Evolutionary conservation across 2,888 invertebrate species (phyloP), one percentile per base, ranked within the genome.

Genomic region (Agrochola lota): DNA sequence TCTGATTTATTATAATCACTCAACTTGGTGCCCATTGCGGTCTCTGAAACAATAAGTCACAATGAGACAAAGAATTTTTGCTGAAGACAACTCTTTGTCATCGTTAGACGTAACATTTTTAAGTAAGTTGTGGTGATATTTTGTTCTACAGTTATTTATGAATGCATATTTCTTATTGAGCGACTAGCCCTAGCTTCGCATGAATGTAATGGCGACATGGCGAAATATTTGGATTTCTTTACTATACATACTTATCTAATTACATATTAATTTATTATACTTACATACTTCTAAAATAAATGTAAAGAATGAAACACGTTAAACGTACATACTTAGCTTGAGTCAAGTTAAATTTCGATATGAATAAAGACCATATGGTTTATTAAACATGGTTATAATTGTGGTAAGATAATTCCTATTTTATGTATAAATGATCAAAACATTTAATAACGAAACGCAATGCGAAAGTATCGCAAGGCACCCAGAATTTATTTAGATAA

Each of bases 11-110:
- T 94, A 20, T 71, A 59, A 59, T 95, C 94, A 69, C 95, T 94
- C 40, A 98, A 92, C 80, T 97, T 95, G 1, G 97, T 97, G 1
- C 98, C 98, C 97, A 98, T 98, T 15, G 98, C 98, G 20, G 97
- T 97, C 94, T 97, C 97, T 97, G 85, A 62, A 92, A 92, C n/a
- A 0, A 20, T 20, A 69, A n/a, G 69, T 59, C n/a, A 57, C 17
- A n/a, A 35, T 20, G 12, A 49, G 23, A 9, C 23, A 68, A 49
- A 49, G 0, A 15, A 52, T 23, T 23, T 68, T 30, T 30, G 35
- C 7, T n/a, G 4, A n/a, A 35, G n/a, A 57, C 11, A 7, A n/a
- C 17, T 57, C 49, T 55, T 57, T 55, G n/a, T 2, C 35, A 57
- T 69, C n/a, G 15, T 49, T 23, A 8, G 17, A 35, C 35, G 9